These are phyloP conservation scores for Dinocampus coccinellae DNA, from an alignment of 2,888 invertebrate genomes.

Conservation along the genomic window DNA sequence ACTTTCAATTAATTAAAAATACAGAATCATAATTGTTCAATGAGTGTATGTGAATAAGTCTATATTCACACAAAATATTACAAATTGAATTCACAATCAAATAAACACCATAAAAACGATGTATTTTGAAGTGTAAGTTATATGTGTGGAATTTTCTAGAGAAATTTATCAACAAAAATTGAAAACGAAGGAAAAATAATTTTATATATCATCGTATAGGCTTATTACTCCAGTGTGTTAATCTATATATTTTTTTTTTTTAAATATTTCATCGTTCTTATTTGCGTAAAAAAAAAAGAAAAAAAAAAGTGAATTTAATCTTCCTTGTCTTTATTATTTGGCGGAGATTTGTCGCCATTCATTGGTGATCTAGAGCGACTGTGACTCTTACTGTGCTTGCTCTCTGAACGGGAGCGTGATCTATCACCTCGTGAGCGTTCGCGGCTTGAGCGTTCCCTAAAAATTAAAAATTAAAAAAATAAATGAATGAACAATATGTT, in stretches of 20 bases:
- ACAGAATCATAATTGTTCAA: neutral
- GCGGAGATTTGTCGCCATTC: constrained; percentile 68
- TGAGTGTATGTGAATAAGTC: neutral
- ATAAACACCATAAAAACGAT: neutral
- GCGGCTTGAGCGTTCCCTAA: constrained; percentile 67
- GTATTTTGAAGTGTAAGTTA: neutral
- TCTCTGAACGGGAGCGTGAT: constrained; percentile 65
- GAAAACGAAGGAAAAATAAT: neutral
- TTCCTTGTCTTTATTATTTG: constrained; percentile 60
- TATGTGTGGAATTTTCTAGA: neutral
- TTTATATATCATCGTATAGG: constrained; percentile 13
- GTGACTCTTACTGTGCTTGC: constrained; percentile 68
- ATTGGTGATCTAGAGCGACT: constrained; percentile 67
- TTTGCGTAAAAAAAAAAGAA: constrained; percentile 32
- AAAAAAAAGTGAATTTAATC: constrained; percentile 53
- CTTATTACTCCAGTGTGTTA: constrained; percentile 23
- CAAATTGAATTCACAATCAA: neutral
- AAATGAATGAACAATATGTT: constrained; percentile 8
- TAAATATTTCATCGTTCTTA: constrained; percentile 27
- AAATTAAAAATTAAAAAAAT: constrained; percentile 16
- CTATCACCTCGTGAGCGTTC: constrained; percentile 66
- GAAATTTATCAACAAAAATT: constrained; percentile 22
- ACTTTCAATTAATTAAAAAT: neutral
- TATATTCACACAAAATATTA: neutral
- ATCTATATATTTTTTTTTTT: constrained; percentile 14